These are phyloP conservation scores for Onychomys torridus DNA, from an alignment of 2,797 vertebrate species.

Conservation along the genomic window DNA sequence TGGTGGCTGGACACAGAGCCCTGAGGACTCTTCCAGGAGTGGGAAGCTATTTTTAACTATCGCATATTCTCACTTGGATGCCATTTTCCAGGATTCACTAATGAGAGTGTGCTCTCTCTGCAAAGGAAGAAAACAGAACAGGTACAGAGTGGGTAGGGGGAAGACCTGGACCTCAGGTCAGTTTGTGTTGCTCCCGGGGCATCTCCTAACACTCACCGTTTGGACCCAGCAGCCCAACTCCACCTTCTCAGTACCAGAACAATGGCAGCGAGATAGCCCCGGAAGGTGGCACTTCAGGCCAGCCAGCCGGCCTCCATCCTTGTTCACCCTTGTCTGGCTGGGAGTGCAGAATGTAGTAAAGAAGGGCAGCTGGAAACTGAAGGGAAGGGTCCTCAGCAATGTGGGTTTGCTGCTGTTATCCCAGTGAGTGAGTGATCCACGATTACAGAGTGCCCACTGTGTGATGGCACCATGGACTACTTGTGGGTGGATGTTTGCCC, in stretches of 20 bases:
- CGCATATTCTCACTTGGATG: not conserved
- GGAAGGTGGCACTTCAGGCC: rapidly evolving
- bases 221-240: too few relatives aligned
- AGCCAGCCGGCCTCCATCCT: not conserved
- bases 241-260: not conserved
- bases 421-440: not conserved
- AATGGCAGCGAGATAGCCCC: not conserved
- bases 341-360: not conserved
- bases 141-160: too few relatives aligned
- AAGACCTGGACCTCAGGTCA: rapidly evolving
- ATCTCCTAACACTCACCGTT: not conserved
- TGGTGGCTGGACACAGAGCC: not conserved
- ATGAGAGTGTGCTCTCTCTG: not conserved
- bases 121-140: not conserved
- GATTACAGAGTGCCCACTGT: rapidly evolving
- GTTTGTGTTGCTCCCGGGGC: not conserved
- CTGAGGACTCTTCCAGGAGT: not conserved
- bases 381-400: not conserved
- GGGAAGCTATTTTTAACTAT: not conserved
- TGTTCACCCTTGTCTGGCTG: not conserved
- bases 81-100: not conserved
- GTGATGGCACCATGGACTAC: rapidly evolving
- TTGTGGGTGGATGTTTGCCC: not conserved
- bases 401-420: not conserved
- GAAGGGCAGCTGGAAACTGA: not conserved